phyloP scores from a whole-genome alignment of 2,113 vertebrate species.

The Lepus europaeus region DNA sequence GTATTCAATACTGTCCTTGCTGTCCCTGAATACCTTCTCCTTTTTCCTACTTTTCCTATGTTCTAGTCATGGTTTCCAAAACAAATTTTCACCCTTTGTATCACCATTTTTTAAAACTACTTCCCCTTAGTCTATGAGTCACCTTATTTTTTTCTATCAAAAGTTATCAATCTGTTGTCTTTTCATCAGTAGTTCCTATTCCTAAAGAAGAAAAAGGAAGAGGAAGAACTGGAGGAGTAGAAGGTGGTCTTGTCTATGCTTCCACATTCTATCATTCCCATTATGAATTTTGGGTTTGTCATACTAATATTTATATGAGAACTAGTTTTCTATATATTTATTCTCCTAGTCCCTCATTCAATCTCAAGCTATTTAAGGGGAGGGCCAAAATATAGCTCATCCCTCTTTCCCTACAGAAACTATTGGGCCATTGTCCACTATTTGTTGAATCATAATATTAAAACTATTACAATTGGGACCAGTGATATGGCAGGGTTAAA shows the following conservation, averaged over 20 bases:
- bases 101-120: neutral
- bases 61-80: neutral
- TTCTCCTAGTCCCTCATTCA: neutral
- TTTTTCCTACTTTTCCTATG: neutral
- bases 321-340: constrained; percentile 20
- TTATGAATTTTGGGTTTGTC: neutral
- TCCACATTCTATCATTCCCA: neutral
- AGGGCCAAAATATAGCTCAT: neutral
- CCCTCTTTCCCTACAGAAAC: neutral
- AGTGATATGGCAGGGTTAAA: too few relatives aligned
- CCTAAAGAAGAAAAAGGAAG: neutral
- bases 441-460: neutral
- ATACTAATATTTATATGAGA: neutral
- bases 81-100: neutral
- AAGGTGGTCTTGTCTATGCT: neutral
- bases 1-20: neutral
- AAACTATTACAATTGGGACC: neutral
- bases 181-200: neutral
- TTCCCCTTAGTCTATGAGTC: neutral
- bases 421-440: neutral
- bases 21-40: neutral
- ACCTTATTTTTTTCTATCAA: neutral
- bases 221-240: too few relatives aligned
- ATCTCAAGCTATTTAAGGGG: neutral
- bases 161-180: neutral